These are phyloP conservation scores for Plagodis dolabraria DNA, from an alignment of 2,888 invertebrate species.

Conservation along the genomic window DNA sequence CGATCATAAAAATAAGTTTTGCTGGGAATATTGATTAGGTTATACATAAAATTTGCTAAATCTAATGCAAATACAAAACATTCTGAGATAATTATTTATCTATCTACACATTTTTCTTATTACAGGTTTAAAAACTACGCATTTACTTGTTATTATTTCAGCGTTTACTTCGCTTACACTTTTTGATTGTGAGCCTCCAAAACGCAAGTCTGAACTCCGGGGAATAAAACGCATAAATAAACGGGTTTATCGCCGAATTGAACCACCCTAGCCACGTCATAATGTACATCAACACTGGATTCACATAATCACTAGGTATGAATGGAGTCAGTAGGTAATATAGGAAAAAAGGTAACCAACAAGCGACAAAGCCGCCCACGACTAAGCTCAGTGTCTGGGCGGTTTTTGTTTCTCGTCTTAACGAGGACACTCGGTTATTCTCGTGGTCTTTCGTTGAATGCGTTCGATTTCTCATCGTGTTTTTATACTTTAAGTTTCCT, in stretches of 20 bases:
- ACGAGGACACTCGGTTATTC: slow-evolving; percentile 87
- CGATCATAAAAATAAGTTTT: too few species aligned
- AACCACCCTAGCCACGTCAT: slow-evolving; percentile 96
- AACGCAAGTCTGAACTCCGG: slow-evolving; percentile 94
- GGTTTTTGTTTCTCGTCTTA: slow-evolving; percentile 93
- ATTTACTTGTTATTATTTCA: slow-evolving; percentile 23
- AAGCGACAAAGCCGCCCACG: slow-evolving; percentile 94
- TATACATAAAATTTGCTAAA: too few species aligned
- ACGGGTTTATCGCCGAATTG: slow-evolving; percentile 95
- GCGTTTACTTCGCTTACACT: slow-evolving; percentile 82
- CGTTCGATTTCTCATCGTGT: slow-evolving; percentile 68
- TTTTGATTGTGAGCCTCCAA: slow-evolving; percentile 91
- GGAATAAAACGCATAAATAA: slow-evolving; percentile 95
- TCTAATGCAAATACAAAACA: too few species aligned
- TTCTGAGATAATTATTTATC: too few species aligned
- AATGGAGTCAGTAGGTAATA: slow-evolving; percentile 93
- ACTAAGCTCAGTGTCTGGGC: slow-evolving; percentile 94
- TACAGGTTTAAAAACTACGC: too few species aligned
- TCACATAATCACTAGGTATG: slow-evolving; percentile 86
- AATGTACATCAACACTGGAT: slow-evolving; percentile 88
- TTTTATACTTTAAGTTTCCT: slow-evolving; percentile 74
- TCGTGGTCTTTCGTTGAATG: slow-evolving; percentile 84
- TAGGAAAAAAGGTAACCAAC: slow-evolving; percentile 95
- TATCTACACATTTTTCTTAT: too few species aligned
- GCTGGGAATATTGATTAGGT: too few species aligned